Percentiles rank a stretch among this genome's conserved stretches.
Evolutionary conservation across 2,797 vertebrate genomes (phyloP).

Genomic region (Catostomus latipinnis): DNA sequence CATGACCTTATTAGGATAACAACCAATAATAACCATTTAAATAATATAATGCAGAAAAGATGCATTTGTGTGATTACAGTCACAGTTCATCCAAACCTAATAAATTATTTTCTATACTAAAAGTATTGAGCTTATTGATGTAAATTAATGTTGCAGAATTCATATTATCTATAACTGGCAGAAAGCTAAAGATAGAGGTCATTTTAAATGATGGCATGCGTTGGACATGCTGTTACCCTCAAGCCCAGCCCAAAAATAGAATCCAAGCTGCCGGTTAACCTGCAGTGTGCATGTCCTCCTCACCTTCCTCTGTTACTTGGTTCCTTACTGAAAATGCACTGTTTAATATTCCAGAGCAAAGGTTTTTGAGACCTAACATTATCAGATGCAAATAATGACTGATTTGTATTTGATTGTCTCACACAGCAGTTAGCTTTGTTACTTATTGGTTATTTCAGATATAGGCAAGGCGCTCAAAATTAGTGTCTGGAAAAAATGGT

Average conservation of each 20-base stretch:
- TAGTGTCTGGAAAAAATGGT: neutral
- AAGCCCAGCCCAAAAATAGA: conserved; percentile 3
- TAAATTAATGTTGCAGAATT: too few relatives aligned
- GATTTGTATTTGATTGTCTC: conserved; percentile 16
- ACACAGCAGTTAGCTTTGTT: conserved; percentile 5
- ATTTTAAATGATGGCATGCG: neutral
- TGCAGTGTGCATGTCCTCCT: neutral
- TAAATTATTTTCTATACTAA: too few relatives aligned
- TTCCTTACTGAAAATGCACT: too few relatives aligned
- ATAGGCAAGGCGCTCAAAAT: neutral
- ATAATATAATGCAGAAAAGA: neutral
- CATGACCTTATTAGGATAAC: neutral
- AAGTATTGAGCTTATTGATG: too few relatives aligned
- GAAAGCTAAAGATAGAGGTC: too few relatives aligned
- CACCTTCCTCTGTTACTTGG: neutral
- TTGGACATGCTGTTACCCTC: neutral
- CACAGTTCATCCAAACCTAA: too few relatives aligned
- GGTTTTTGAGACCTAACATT: conserved; percentile 2
- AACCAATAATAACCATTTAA: neutral
- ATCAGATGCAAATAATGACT: conserved; percentile 35
- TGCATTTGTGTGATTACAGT: neutral
- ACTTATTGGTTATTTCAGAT: neutral
- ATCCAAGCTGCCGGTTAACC: neutral
- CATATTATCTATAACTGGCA: too few relatives aligned
- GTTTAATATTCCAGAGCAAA: neutral